Evolutionary conservation across 2,888 invertebrate genomes (phyloP).

Genomic region (Dyspetes luteomarginatus): DNA sequence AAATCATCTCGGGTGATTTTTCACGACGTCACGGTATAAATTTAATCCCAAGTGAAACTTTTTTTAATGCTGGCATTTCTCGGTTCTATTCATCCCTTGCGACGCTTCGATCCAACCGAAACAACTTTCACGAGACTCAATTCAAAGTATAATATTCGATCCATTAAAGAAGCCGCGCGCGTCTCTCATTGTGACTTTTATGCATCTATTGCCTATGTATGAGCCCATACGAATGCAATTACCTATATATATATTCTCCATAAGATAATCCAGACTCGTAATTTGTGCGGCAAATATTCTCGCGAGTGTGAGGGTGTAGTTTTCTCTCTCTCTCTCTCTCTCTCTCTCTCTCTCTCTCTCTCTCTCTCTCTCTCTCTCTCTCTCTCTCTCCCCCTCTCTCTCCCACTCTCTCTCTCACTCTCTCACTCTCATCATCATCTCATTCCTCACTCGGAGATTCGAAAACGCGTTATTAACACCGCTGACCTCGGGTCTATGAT

Average conservation of each 20-base stretch:
- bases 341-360: slow-evolving; percentile 19
- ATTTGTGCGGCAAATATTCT: slow-evolving; percentile 36
- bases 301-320: slow-evolving; percentile 42
- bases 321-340: slow-evolving; percentile 25
- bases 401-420: slow-evolving; percentile 22
- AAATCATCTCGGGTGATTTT: no score
- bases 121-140: slow-evolving; percentile 8
- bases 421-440: slow-evolving; percentile 40
- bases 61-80: background rate
- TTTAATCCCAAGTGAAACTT: no score
- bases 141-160: slow-evolving; percentile 5
- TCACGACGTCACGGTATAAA: no score
- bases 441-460: slow-evolving; percentile 73
- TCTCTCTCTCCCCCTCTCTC: background rate
- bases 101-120: background rate
- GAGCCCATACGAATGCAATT: slow-evolving; percentile 34
- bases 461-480: slow-evolving; percentile 83
- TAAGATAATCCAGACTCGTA: slow-evolving; percentile 32
- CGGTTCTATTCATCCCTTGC: background rate
- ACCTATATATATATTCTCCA: slow-evolving; percentile 32
- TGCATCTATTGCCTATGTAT: slow-evolving; percentile 57
- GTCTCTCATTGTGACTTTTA: slow-evolving; percentile 44
- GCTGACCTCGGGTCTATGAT: slow-evolving; percentile 82
- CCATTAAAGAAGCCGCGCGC: slow-evolving; percentile 27
- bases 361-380: slow-evolving; percentile 25